A percentile compares a stretch with the other conserved stretches of the same genome.
phyloP scores from a whole-genome alignment of 2,888 invertebrate genomes.

The Neelides folsomi region DNA sequence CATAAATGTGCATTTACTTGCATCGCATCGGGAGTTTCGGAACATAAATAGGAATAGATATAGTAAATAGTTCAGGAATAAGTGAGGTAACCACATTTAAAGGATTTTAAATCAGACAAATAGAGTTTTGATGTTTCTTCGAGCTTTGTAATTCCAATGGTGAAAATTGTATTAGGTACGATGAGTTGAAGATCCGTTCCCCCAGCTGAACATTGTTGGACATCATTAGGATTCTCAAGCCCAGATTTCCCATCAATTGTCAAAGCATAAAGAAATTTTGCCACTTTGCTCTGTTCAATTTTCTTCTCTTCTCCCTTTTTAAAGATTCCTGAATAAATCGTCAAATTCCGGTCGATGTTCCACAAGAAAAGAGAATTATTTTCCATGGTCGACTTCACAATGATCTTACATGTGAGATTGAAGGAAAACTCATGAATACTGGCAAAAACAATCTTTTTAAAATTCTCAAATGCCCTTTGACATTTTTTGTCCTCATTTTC shows the following conservation, averaged over 20 bases:
- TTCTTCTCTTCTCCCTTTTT: background rate
- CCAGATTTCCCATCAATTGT: conserved; percentile 7
- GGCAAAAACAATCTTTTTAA: conserved; percentile 25
- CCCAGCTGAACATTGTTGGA: conserved; percentile 5
- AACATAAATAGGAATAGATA: too few relatives aligned
- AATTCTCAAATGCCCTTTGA: conserved; percentile 13
- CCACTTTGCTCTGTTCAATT: conserved; percentile 15
- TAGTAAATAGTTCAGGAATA: conserved; percentile 2
- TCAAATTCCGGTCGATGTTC: conserved; percentile 26
- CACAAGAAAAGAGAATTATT: conserved; percentile 19
- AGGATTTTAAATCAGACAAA: conserved; percentile 10
- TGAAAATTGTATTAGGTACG: conserved; percentile 21
- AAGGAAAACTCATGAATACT: conserved; percentile 25
- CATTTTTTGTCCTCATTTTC: too few relatives aligned
- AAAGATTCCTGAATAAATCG: conserved; percentile 8
- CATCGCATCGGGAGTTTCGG: too few relatives aligned
- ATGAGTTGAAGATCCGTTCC: conserved; percentile 13
- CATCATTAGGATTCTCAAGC: conserved; percentile 12
- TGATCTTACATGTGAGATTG: conserved; percentile 21
- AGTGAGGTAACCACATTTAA: conserved; percentile 24
- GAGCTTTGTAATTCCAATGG: conserved; percentile 1
- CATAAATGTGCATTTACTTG: too few relatives aligned
- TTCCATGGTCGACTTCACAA: conserved; percentile 12
- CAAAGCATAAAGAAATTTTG: conserved; percentile 22
- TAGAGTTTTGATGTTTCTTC: conserved; percentile 11